Evolutionary conservation across 1,140 invertebrate species (phyloP).

Genomic region (Octopus sinensis): DNA sequence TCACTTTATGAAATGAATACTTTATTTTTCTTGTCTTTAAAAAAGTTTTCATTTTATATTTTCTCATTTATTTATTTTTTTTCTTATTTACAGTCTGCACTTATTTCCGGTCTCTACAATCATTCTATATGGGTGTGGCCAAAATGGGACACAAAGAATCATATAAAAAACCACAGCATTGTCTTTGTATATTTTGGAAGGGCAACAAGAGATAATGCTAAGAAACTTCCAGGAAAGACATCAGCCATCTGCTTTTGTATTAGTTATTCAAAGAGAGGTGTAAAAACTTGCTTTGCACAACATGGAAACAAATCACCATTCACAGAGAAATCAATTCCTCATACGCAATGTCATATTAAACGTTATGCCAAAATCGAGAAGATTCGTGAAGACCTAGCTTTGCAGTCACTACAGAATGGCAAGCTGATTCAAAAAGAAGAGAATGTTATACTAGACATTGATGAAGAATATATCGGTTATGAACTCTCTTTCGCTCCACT

Average conservation of each 20-base stretch:
- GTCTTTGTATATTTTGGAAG: constrained; percentile 25
- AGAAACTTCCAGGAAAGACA: constrained; percentile 4
- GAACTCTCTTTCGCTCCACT: constrained; percentile 32
- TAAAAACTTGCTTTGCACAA: constrained; percentile 12
- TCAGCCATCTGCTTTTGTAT: constrained; percentile 25
- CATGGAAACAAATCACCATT: background rate
- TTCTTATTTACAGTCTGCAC: constrained; percentile 34
- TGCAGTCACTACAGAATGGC: constrained; percentile 18
- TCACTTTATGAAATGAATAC: too few relatives aligned
- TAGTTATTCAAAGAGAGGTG: constrained; percentile 6
- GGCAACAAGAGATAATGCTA: constrained; percentile 6
- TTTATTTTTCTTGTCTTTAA: too few relatives aligned
- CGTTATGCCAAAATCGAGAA: constrained; percentile 22
- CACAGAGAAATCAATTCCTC: background rate
- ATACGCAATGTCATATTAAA: constrained; percentile 22
- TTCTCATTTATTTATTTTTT: constrained; percentile 1
- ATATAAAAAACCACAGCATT: constrained; percentile 19
- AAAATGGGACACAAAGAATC: constrained; percentile 36
- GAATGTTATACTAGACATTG: constrained; percentile 43
- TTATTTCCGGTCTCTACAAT: constrained; percentile 35
- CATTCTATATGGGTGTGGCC: constrained; percentile 48
- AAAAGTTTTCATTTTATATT: background rate
- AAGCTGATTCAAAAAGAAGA: constrained; percentile 22
- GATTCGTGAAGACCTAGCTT: constrained; percentile 25
- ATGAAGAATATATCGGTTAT: constrained; percentile 48